These are phyloP conservation scores for Cheilosia impressa DNA, from an alignment of 2,888 invertebrate species.

Conservation along the genomic window DNA sequence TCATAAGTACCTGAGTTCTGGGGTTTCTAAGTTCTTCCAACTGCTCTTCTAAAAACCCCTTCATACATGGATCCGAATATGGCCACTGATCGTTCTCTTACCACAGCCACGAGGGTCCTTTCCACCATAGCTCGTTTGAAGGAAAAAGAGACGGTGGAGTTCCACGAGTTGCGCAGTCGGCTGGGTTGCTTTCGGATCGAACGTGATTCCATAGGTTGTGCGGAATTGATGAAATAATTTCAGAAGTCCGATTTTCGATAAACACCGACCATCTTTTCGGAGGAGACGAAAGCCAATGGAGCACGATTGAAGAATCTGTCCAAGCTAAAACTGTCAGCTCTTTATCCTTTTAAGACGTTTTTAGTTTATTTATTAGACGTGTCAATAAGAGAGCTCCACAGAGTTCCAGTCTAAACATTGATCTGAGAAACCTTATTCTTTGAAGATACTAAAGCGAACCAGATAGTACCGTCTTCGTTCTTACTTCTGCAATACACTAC, in stretches of 20 bases:
- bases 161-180: conserved; percentile 54
- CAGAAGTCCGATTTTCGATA: conserved; percentile 62
- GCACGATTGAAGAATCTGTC: conserved; percentile 31
- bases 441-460: conserved; percentile 20
- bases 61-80: conserved; percentile 6
- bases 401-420: conserved; percentile 9
- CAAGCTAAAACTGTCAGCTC: conserved; percentile 54
- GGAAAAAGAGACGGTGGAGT: conserved; percentile 29
- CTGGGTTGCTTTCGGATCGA: conserved; percentile 41
- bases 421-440: conserved; percentile 18
- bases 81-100: conserved; percentile 21
- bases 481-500: conserved; percentile 34
- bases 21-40: conserved; percentile 15
- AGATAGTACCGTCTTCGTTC: background rate
- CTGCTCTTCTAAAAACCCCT: conserved; percentile 15
- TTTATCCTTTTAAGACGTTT: conserved; percentile 20
- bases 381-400: conserved; percentile 11
- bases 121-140: conserved; percentile 41
- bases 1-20: conserved; percentile 12
- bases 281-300: conserved; percentile 32
- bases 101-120: conserved; percentile 30
- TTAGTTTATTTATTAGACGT: conserved; percentile 10
- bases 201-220: conserved; percentile 63
- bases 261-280: conserved; percentile 37
- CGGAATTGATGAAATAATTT: conserved; percentile 45